Evolutionary conservation across 1,140 invertebrate genomes (phyloP).

Genomic region (Acromyrmex echinatior): DNA sequence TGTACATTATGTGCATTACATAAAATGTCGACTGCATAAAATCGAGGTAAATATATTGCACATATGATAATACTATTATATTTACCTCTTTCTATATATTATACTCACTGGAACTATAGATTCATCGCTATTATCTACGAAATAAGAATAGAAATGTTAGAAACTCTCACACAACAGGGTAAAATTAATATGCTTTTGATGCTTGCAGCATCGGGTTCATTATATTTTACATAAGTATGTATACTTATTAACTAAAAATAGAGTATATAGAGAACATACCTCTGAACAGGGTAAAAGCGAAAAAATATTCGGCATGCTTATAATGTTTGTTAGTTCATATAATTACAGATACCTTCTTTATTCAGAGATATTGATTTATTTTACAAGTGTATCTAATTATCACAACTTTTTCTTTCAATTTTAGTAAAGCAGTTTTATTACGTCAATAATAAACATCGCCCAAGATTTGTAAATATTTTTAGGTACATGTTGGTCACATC

Average conservation of each 20-base stretch:
- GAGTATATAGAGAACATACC: conserved; percentile 44
- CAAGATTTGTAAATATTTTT: conserved; percentile 54
- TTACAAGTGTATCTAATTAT: conserved; percentile 3
- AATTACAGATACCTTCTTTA: conserved; percentile 3
- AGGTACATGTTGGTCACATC: neutral
- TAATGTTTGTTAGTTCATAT: conserved; percentile 34
- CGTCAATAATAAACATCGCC: neutral
- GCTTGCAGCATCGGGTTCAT: conserved; percentile 53
- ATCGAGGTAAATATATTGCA: conserved; percentile 57
- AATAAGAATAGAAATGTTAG: conserved; percentile 65
- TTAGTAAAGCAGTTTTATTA: conserved; percentile 28
- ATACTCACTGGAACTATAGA: conserved; percentile 64
- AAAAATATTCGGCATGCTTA: conserved; percentile 41
- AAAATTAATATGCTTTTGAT: conserved; percentile 66
- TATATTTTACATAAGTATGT: conserved; percentile 61
- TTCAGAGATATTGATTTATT: conserved; percentile 20
- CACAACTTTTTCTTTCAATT: conserved; percentile 22
- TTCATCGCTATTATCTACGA: conserved; percentile 58
- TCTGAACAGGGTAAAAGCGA: conserved; percentile 60
- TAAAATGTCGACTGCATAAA: conserved; percentile 57
- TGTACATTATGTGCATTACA: conserved; percentile 67
- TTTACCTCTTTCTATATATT: conserved; percentile 69
- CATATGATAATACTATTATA: conserved; percentile 64
- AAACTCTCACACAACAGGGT: conserved; percentile 66
- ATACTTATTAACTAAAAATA: conserved; percentile 54